Evolutionary conservation across 2,797 vertebrate species (phyloP).

Genomic region (Philypnodon macrostomus): DNA sequence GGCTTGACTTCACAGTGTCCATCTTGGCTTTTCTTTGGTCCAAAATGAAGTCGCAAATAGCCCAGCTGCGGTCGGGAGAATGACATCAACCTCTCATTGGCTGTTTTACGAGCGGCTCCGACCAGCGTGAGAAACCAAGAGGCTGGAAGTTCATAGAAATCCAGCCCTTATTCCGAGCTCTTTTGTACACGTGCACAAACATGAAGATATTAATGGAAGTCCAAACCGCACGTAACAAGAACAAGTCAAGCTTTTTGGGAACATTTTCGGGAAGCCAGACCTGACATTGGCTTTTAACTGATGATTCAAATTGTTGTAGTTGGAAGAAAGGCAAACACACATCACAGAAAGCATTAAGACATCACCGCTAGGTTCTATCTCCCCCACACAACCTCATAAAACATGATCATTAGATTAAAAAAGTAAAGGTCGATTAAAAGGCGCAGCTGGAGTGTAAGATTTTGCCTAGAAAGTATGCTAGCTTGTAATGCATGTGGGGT

Average conservation of each 20-base stretch:
- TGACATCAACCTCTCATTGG: conserved; percentile 72
- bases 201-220: conserved; percentile 17
- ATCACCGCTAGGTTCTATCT: conserved; percentile 37
- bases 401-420: conserved; percentile 56
- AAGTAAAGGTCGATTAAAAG: conserved; percentile 47
- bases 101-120: conserved; percentile 54
- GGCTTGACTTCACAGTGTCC: conserved; percentile 45
- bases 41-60: conserved; percentile 61
- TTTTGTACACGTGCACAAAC: conserved; percentile 12
- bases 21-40: conserved; percentile 30
- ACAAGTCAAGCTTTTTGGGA: conserved; percentile 34
- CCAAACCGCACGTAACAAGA: conserved; percentile 61
- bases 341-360: conserved; percentile 60
- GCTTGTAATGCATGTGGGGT: too few species aligned
- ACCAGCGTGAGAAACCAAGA: conserved; percentile 66
- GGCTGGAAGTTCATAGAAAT: conserved; percentile 30
- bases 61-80: conserved; percentile 51
- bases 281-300: conserved; percentile 56
- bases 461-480: background rate
- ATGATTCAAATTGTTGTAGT: conserved; percentile 70
- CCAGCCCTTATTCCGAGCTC: conserved; percentile 20
- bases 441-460: conserved; percentile 20
- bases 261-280: conserved; percentile 58
- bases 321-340: conserved; percentile 68
- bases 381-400: conserved; percentile 41